phyloP scores from a whole-genome alignment of 2,113 vertebrate genomes.

The Taurulus bubalis region DNA sequence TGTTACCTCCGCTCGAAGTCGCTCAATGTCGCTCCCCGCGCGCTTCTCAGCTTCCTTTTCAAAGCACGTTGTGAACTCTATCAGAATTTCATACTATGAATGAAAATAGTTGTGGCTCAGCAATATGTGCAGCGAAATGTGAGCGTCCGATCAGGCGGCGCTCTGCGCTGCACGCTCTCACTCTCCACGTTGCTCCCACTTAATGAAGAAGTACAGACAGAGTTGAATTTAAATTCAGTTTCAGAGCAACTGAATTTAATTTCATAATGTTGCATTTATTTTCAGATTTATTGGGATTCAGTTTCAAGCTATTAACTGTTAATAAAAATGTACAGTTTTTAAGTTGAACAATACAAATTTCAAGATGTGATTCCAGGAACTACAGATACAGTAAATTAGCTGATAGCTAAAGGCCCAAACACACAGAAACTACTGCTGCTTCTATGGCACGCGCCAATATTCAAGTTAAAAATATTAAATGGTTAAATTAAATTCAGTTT shows the following conservation, averaged over 20 bases:
- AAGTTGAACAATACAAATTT: not conserved
- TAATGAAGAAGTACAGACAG: too few relatives aligned
- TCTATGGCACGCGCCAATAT: too few relatives aligned
- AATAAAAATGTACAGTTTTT: too few relatives aligned
- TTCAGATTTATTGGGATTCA: not conserved
- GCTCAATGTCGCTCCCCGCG: not conserved
- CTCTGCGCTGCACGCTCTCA: too few relatives aligned
- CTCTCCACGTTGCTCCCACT: not conserved
- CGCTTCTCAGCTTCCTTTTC: not conserved
- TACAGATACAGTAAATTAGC: too few relatives aligned
- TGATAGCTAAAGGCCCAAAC: too few relatives aligned
- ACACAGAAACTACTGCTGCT: too few relatives aligned
- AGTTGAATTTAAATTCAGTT: not conserved
- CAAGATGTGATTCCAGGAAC: not conserved
- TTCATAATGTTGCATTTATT: not conserved
- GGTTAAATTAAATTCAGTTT: too few relatives aligned
- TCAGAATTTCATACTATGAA: not conserved
- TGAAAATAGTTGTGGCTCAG: not conserved
- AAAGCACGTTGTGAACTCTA: not conserved
- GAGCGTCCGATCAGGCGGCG: too few relatives aligned
- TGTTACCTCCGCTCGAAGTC: too few relatives aligned
- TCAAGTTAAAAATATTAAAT: too few relatives aligned
- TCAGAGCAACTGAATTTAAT: not conserved
- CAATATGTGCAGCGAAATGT: not conserved
- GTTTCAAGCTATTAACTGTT: too few relatives aligned